Percentiles rank a stretch among this genome's conserved stretches.
Conservation (phyloP, 1,140 invertebrate species). For the Colletes gigas region DNA sequence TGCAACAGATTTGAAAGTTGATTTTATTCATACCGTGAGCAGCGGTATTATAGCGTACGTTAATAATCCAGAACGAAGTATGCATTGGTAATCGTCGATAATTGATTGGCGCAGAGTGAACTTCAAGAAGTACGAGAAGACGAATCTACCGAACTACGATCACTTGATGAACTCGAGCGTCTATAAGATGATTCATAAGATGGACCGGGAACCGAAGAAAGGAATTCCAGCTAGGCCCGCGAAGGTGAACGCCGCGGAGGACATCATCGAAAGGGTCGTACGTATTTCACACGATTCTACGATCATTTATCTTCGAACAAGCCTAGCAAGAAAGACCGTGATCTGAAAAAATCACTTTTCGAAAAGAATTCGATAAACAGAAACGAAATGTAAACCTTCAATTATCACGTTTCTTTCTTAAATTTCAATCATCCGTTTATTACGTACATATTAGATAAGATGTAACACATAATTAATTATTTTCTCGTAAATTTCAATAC, state of each 20-base stretch:
- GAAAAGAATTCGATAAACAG: no score
- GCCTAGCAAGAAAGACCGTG: no score
- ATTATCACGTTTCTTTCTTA: no score
- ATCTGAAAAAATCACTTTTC: no score
- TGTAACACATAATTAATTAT: no score
- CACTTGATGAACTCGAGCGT: slow-evolving; percentile 88
- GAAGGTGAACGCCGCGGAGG: slow-evolving; percentile 85
- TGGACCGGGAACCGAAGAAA: slow-evolving; percentile 84
- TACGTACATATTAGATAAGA: no score
- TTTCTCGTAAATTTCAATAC: no score
- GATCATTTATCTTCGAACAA: no score
- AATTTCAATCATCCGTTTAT: no score
- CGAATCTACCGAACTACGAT: slow-evolving; percentile 83
- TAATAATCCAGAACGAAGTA: background rate
- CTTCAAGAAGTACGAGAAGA: slow-evolving; percentile 89
- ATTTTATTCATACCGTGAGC: no score
- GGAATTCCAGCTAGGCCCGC: slow-evolving; percentile 85
- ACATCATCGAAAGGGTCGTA: slow-evolving; percentile 80
- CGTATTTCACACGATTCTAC: slow-evolving; percentile 47
- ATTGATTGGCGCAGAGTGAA: slow-evolving; percentile 83
- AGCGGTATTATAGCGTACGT: background rate
- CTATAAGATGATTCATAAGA: slow-evolving; percentile 87
- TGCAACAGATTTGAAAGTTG: background rate
- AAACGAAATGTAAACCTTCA: no score
- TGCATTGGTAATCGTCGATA: background rate